A percentile compares a stretch with the other conserved stretches of the same genome.
These are phyloP conservation scores for Pharmacophagus antenor DNA, from an alignment of 2,888 invertebrate species.

Conservation along the genomic window DNA sequence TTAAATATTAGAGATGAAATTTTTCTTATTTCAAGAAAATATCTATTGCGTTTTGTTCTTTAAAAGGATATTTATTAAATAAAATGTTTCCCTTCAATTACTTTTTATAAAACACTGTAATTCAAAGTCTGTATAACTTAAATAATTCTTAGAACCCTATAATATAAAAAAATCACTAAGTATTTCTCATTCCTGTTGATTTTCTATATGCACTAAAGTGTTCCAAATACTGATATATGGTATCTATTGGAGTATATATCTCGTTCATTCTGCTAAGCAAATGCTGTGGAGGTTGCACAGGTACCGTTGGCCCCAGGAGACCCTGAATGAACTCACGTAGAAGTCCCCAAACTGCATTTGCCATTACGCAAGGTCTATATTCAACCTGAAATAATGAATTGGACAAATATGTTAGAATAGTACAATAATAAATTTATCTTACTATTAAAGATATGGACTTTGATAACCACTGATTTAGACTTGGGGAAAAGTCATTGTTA, in stretches of 20 bases:
- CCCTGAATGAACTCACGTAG: constrained; percentile 95
- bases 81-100: too few species aligned
- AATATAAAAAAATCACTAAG: constrained; percentile 34
- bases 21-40: too few species aligned
- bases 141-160: neutral
- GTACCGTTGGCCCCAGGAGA: constrained; percentile 88
- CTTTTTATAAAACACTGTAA: neutral
- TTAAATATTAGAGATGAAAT: too few species aligned
- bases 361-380: constrained; percentile 94
- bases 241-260: constrained; percentile 94
- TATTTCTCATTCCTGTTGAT: constrained; percentile 77
- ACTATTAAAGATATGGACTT: neutral
- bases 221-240: constrained; percentile 96
- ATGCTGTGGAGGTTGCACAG: constrained; percentile 87
- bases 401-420: neutral
- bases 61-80: too few species aligned
- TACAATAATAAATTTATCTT: neutral
- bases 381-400: constrained; percentile 82
- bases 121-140: too few species aligned
- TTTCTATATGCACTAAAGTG: constrained; percentile 95
- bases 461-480: too few species aligned
- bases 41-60: too few species aligned
- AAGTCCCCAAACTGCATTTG: constrained; percentile 94
- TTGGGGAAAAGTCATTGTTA: too few species aligned
- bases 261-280: constrained; percentile 89